These are phyloP conservation scores for Pegoplata infirma DNA, from an alignment of 2,888 invertebrate genomes.

Conservation along the genomic window DNA sequence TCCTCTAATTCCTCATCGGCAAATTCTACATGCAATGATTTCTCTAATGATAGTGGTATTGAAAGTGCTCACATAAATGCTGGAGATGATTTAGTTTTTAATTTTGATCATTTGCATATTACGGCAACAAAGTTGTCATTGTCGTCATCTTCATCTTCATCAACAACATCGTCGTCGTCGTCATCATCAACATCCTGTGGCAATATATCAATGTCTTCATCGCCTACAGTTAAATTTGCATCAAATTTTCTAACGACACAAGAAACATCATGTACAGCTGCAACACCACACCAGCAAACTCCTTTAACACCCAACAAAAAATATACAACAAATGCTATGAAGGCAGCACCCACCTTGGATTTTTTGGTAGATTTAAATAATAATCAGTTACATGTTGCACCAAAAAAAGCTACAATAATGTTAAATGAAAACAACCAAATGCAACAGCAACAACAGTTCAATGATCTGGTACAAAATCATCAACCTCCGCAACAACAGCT, in stretches of 20 bases:
- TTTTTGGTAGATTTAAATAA: constrained; percentile 71
- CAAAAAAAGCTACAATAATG: constrained; percentile 44
- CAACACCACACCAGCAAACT: constrained; percentile 51
- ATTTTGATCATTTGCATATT: constrained; percentile 76
- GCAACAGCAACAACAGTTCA: constrained; percentile 44
- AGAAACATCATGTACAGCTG: constrained; percentile 32
- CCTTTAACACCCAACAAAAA: constrained; percentile 59
- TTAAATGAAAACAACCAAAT: constrained; percentile 33
- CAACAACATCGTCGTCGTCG: constrained; percentile 18
- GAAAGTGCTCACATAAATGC: constrained; percentile 72
- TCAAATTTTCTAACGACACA: constrained; percentile 56
- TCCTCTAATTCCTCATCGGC: constrained; percentile 29
- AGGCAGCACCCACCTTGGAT: constrained; percentile 69
- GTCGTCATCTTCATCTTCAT: constrained; percentile 36
- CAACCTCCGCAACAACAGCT: constrained; percentile 55
- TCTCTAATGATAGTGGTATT: constrained; percentile 71
- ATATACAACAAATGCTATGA: constrained; percentile 53
- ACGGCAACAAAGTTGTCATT: constrained; percentile 48
- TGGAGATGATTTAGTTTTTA: constrained; percentile 75
- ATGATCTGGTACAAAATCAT: constrained; percentile 54
- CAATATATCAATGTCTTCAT: constrained; percentile 59
- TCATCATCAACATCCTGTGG: constrained; percentile 38
- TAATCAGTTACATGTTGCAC: constrained; percentile 62
- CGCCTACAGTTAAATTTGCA: constrained; percentile 61
- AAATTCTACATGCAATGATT: constrained; percentile 61